phyloP scores from a whole-genome alignment of 2,888 invertebrate species.

The Siphlonurus alternatus region DNA sequence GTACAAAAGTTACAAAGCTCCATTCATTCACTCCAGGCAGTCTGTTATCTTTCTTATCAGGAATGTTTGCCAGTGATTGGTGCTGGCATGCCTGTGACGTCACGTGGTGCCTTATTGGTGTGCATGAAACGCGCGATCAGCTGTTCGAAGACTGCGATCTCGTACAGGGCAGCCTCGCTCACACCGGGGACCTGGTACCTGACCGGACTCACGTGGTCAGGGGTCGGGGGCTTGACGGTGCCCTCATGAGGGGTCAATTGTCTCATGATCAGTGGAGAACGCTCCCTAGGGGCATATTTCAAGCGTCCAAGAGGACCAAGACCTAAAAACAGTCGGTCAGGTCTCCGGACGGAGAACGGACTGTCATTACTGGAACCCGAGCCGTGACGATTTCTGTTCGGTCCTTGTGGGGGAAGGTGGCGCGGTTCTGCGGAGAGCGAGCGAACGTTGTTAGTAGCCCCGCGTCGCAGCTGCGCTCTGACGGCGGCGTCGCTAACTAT shows the following conservation, averaged over 20 bases:
- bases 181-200: not conserved
- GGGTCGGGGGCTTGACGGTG: not conserved
- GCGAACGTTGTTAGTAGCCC: not conserved
- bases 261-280: not conserved
- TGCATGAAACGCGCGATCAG: not conserved
- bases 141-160: not conserved
- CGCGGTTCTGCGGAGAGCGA: not conserved
- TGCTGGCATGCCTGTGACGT: too few species aligned
- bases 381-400: not conserved
- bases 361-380: not conserved
- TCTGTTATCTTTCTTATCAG: too few species aligned
- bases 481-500: not conserved
- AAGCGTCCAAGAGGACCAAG: not conserved
- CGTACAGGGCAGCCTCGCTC: not conserved
- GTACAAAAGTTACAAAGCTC: too few species aligned
- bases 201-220: not conserved
- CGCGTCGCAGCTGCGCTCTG: not conserved
- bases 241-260: not conserved
- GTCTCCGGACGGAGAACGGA: not conserved
- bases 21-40: too few species aligned
- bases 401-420: not conserved
- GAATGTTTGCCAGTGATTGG: too few species aligned
- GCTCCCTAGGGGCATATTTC: not conserved
- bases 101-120: too few species aligned
- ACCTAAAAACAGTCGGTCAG: not conserved